These are phyloP conservation scores for Polydrusus pterygomalis DNA, from an alignment of 2,888 invertebrate species.

Conservation along the genomic window DNA sequence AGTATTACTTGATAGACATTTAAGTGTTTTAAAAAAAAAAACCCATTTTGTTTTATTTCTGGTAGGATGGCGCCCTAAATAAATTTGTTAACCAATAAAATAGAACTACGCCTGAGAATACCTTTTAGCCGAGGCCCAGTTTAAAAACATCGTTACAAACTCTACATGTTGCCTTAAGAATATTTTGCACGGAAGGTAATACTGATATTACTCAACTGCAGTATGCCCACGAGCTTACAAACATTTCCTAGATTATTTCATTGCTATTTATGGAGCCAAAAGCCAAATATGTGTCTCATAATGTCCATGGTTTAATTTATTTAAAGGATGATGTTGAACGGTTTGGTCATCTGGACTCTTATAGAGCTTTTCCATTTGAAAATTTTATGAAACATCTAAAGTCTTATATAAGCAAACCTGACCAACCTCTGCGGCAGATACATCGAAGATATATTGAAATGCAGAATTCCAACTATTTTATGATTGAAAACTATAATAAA, in stretches of 20 bases:
- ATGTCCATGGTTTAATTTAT: neutral
- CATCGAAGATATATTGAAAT: neutral
- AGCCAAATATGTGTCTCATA: neutral
- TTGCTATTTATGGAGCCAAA: neutral
- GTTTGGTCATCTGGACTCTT: neutral
- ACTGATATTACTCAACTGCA: too few species aligned
- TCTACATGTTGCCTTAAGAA: too few species aligned
- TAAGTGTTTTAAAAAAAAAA: too few species aligned
- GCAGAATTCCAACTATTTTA: neutral
- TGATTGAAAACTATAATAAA: neutral
- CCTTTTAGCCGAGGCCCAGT: too few species aligned
- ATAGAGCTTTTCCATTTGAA: neutral
- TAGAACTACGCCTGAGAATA: too few species aligned
- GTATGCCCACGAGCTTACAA: neutral
- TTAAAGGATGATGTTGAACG: neutral
- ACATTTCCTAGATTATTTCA: neutral
- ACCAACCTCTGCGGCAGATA: neutral
- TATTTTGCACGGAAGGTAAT: too few species aligned
- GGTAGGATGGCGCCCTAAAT: too few species aligned
- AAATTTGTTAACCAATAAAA: too few species aligned
- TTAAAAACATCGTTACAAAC: too few species aligned
- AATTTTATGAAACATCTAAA: neutral
- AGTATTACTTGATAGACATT: too few species aligned
- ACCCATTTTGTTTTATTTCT: too few species aligned
- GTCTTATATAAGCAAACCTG: neutral